Evolutionary conservation across 2,113 vertebrate genomes (phyloP).

Genomic region (Mormoops blainvillei): DNA sequence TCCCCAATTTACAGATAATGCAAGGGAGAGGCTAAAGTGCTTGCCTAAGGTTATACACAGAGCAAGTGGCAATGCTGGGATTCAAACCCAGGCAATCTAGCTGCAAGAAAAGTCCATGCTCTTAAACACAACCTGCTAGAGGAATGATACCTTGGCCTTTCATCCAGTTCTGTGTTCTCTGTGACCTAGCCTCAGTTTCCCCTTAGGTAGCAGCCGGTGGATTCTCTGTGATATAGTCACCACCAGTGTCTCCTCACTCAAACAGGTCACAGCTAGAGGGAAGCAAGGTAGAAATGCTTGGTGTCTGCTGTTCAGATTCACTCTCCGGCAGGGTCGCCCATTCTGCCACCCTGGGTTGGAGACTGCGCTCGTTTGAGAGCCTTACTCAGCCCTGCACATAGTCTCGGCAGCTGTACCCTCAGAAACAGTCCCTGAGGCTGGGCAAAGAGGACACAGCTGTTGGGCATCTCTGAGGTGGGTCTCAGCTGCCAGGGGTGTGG

Average conservation of each 20-base stretch:
- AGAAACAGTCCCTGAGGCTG: neutral
- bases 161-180: neutral
- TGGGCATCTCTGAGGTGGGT: constrained; percentile 65
- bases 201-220: neutral
- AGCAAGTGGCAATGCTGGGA: neutral
- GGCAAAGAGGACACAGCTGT: constrained; percentile 64
- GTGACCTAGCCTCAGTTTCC: constrained; percentile 5
- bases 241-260: neutral
- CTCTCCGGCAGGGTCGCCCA: neutral
- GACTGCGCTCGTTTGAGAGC: neutral
- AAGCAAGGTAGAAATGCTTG: neutral
- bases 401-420: constrained; percentile 54
- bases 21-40: neutral
- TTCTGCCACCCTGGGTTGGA: neutral
- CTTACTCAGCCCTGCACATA: neutral
- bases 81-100: neutral
- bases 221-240: neutral
- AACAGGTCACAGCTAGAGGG: neutral
- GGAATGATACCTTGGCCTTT: neutral
- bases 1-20: neutral
- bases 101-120: neutral
- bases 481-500: constrained; percentile 66
- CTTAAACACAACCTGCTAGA: neutral
- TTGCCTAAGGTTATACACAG: neutral
- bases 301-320: neutral